Evolutionary conservation across 2,888 invertebrate genomes (phyloP).

Genomic region (Drosophila monieri): DNA sequence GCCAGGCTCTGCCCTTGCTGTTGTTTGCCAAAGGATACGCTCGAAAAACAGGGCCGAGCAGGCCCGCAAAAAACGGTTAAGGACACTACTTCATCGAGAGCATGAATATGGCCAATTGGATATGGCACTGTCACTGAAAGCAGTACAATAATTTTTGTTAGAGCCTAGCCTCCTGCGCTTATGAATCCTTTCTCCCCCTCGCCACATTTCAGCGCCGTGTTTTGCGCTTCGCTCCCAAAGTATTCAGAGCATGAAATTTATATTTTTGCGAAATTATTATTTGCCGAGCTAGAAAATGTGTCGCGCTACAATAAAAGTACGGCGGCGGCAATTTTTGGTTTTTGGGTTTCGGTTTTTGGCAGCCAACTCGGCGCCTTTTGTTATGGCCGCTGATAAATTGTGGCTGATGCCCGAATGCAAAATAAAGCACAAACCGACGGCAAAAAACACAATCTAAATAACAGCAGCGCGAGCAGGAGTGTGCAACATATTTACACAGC

Average conservation of each 20-base stretch:
- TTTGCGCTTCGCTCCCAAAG: slow-evolving; percentile 57
- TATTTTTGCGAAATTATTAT: slow-evolving; percentile 71
- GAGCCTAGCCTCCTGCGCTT: slow-evolving; percentile 31
- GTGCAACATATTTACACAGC: slow-evolving; percentile 70
- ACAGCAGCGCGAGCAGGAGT: slow-evolving; percentile 58
- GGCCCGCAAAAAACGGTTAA: too few relatives aligned
- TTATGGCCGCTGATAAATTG: slow-evolving; percentile 79
- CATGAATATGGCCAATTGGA: not conserved
- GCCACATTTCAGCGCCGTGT: slow-evolving; percentile 10
- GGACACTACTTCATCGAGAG: too few relatives aligned
- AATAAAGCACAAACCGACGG: slow-evolving; percentile 29
- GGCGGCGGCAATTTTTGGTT: slow-evolving; percentile 55
- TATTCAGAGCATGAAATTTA: slow-evolving; percentile 77
- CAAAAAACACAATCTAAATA: slow-evolving; percentile 46
- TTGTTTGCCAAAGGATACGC: slow-evolving; percentile 2
- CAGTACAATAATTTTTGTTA: slow-evolving; percentile 31
- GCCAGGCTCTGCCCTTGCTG: slow-evolving; percentile 39
- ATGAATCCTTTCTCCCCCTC: slow-evolving; percentile 58
- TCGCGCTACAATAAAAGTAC: slow-evolving; percentile 46
- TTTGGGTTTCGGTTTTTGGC: slow-evolving; percentile 72
- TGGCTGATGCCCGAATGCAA: slow-evolving; percentile 74
- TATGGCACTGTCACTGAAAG: not conserved
- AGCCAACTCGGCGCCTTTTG: slow-evolving; percentile 80
- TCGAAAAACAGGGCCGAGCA: too few relatives aligned
- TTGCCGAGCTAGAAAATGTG: slow-evolving; percentile 72